These are phyloP conservation scores for Pogonocherus hispidulus DNA, from an alignment of 2,888 invertebrate species.

Conservation along the genomic window DNA sequence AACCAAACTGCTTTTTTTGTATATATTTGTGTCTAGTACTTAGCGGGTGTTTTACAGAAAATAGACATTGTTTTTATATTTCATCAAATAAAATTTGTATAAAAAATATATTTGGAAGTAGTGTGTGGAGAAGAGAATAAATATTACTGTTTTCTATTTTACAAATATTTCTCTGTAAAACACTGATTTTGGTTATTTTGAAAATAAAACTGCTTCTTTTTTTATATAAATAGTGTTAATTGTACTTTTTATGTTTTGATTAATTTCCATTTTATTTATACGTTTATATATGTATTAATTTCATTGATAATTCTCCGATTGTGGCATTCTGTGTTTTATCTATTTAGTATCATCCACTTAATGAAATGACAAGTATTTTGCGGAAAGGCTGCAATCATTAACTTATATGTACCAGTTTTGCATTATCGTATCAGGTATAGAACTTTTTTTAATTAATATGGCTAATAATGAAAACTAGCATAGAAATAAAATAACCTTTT, in stretches of 20 bases:
- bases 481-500: slow-evolving; percentile 55
- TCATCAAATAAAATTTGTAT: slow-evolving; percentile 24
- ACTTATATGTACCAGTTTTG: slow-evolving; percentile 33
- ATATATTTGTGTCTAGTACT: slow-evolving; percentile 57
- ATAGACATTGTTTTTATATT: slow-evolving; percentile 36
- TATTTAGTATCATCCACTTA: slow-evolving; percentile 32
- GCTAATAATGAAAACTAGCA: slow-evolving; percentile 49
- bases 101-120: slow-evolving; percentile 22
- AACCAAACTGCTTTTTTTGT: slow-evolving; percentile 52
- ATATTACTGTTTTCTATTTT: slow-evolving; percentile 7
- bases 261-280: slow-evolving; percentile 46
- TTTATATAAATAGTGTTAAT: slow-evolving; percentile 26
- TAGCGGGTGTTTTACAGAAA: slow-evolving; percentile 55
- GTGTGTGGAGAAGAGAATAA: slow-evolving; percentile 17
- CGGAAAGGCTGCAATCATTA: slow-evolving; percentile 25
- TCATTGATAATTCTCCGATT: slow-evolving; percentile 22
- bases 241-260: slow-evolving; percentile 40
- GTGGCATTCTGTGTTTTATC: slow-evolving; percentile 24
- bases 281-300: slow-evolving; percentile 35
- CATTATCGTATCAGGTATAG: slow-evolving; percentile 29
- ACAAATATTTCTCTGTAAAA: slow-evolving; percentile 24
- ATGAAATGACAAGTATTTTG: slow-evolving; percentile 42
- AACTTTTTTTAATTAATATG: slow-evolving; percentile 41
- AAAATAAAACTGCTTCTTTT: slow-evolving; percentile 27
- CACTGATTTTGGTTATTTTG: slow-evolving; percentile 23